These are phyloP conservation scores for Chunga burmeisteri DNA, from an alignment of 2,113 vertebrate genomes.

Conservation along the genomic window DNA sequence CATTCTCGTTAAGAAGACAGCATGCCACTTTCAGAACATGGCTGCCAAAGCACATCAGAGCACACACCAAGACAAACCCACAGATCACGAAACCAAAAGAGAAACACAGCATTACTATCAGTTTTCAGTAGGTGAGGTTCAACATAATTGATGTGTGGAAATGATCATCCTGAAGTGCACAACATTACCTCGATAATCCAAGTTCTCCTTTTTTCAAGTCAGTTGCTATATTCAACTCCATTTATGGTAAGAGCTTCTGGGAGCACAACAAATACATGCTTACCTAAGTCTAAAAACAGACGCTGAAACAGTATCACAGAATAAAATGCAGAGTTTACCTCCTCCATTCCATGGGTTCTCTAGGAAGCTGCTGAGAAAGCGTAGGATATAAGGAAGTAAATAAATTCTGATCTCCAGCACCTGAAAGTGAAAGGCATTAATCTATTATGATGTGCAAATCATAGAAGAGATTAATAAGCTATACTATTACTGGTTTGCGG, in stretches of 20 bases:
- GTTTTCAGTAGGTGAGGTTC: not conserved
- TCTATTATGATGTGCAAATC: not conserved
- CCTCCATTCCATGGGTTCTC: slow-evolving; percentile 98
- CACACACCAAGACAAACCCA: not conserved
- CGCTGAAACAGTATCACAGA: not conserved
- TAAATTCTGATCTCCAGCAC: slow-evolving; percentile 93
- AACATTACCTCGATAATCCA: not conserved
- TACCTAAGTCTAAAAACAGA: not conserved
- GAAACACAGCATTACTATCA: not conserved
- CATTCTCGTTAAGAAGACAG: not conserved
- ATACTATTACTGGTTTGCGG: not conserved
- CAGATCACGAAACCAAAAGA: not conserved
- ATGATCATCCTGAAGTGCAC: not conserved
- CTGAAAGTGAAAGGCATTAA: slow-evolving; percentile 70
- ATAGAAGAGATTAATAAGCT: not conserved
- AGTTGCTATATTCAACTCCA: not conserved
- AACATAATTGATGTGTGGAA: not conserved
- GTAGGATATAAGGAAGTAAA: slow-evolving; percentile 89
- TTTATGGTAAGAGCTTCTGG: not conserved
- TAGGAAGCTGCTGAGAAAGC: slow-evolving; percentile 92
- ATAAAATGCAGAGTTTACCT: slow-evolving; percentile 71
- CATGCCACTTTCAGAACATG: not conserved
- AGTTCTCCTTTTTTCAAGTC: not conserved
- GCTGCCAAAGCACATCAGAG: not conserved
- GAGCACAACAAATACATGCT: not conserved